Percentiles rank a stretch among this genome's conserved stretches.
Evolutionary conservation across 2,113 vertebrate species (phyloP).

Genomic region (Lepus timidus): DNA sequence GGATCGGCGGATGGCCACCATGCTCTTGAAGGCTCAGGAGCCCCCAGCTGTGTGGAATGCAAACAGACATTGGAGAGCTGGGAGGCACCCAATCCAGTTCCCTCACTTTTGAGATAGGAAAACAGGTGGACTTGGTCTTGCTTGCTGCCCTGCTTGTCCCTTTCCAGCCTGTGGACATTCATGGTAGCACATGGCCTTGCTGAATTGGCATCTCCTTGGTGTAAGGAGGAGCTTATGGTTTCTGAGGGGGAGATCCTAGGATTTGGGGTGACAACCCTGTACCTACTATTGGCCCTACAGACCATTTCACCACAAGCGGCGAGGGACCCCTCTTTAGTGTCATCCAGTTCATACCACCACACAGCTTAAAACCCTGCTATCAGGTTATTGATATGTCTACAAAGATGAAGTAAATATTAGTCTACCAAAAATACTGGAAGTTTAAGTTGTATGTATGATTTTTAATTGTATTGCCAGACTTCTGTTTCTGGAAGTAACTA

Average conservation of each 20-base stretch:
- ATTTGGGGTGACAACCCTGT: background rate
- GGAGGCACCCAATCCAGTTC: background rate
- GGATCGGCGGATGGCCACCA: background rate
- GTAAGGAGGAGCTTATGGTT: background rate
- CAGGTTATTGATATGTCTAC: background rate
- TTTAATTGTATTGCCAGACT: slow-evolving; percentile 14
- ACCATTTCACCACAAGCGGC: background rate
- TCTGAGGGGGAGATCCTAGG: background rate
- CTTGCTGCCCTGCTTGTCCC: background rate
- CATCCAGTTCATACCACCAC: background rate
- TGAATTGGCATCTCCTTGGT: background rate
- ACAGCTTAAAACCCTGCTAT: background rate
- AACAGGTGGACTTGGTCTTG: background rate
- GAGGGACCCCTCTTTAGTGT: too few species aligned
- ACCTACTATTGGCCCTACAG: fast-evolving
- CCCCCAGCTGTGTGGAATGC: background rate
- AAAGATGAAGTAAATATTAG: slow-evolving; percentile 33
- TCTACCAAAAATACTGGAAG: background rate
- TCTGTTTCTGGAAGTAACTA: slow-evolving; percentile 26
- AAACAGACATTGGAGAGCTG: background rate
- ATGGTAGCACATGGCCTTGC: background rate
- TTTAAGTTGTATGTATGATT: background rate
- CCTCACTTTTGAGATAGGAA: background rate
- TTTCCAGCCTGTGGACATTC: background rate
- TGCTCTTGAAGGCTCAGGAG: background rate